Percentiles rank a stretch among this genome's conserved stretches.
Evolutionary conservation across 2,888 invertebrate species (phyloP).

Genomic region (Cephus pulcher): DNA sequence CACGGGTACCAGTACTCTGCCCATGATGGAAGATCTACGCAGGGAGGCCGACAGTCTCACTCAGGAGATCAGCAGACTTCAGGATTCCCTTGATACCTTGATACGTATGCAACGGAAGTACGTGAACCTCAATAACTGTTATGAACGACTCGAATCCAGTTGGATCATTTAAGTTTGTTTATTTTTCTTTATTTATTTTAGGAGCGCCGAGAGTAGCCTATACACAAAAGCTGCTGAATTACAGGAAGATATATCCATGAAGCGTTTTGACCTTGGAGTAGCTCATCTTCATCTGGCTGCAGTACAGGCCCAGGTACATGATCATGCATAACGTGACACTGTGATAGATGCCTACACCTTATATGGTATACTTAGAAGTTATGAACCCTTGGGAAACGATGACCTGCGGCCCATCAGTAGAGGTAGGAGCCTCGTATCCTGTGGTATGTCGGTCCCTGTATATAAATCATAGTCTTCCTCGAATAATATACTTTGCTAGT

Average conservation of each 20-base stretch:
- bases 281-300: slow-evolving; percentile 92
- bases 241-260: slow-evolving; percentile 94
- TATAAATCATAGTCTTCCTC: background rate
- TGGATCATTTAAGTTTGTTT: background rate
- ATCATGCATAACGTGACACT: background rate
- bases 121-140: slow-evolving; percentile 22
- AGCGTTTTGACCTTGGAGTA: slow-evolving; percentile 92
- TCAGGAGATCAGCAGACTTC: slow-evolving; percentile 82
- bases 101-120: slow-evolving; percentile 83
- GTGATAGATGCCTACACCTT: background rate
- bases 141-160: background rate
- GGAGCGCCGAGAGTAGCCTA: slow-evolving; percentile 79
- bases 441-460: background rate
- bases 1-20: slow-evolving; percentile 79
- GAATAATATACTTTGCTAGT: background rate
- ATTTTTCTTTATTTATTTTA: slow-evolving; percentile 35
- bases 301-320: slow-evolving; percentile 87
- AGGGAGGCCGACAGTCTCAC: slow-evolving; percentile 73
- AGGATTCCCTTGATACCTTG: slow-evolving; percentile 87
- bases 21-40: slow-evolving; percentile 85
- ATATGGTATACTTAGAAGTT: background rate
- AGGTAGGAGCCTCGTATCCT: background rate
- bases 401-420: background rate
- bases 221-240: slow-evolving; percentile 95
- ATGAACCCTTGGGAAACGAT: background rate